These are phyloP conservation scores for Linnaemya vulpina DNA, from an alignment of 2,888 invertebrate species.

Conservation along the genomic window DNA sequence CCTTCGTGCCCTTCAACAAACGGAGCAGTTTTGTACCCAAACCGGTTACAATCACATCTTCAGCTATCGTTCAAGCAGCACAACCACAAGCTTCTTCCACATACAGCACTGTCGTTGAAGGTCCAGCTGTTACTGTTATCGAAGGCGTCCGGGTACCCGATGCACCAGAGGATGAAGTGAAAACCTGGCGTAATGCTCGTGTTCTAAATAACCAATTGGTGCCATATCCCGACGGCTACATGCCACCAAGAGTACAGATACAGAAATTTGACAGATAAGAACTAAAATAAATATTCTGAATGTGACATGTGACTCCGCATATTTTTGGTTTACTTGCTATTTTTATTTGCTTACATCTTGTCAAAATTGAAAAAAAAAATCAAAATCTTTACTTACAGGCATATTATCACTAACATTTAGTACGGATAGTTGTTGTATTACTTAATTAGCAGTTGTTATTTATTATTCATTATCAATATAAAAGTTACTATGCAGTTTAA, in stretches of 20 bases:
- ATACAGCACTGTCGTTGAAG: constrained; percentile 77
- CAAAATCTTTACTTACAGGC: constrained; percentile 18
- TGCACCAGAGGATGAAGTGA: constrained; percentile 89
- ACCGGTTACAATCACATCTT: constrained; percentile 47
- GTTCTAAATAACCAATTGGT: constrained; percentile 93
- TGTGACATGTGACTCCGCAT: not conserved
- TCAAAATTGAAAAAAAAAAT: constrained; percentile 12
- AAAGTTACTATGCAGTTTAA: constrained; percentile 62
- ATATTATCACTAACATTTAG: constrained; percentile 56
- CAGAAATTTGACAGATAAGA: constrained; percentile 78
- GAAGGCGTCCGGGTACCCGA: constrained; percentile 91
- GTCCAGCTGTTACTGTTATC: constrained; percentile 85
- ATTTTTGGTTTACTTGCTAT: constrained; percentile 2
- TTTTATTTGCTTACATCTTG: constrained; percentile 40
- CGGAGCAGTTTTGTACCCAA: constrained; percentile 34
- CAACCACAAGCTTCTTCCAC: constrained; percentile 49
- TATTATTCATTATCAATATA: constrained; percentile 60
- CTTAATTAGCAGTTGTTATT: constrained; percentile 60
- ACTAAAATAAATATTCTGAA: not conserved
- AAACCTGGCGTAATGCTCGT: constrained; percentile 94
- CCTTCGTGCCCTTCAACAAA: constrained; percentile 66
- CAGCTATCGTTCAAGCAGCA: constrained; percentile 48
- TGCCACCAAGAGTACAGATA: constrained; percentile 85
- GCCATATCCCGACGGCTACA: constrained; percentile 88
- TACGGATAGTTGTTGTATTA: constrained; percentile 43